A percentile compares a stretch with the other conserved stretches of the same genome.
Evolutionary conservation across 1,140 invertebrate species (phyloP).

Genomic region (Venturia canescens): DNA sequence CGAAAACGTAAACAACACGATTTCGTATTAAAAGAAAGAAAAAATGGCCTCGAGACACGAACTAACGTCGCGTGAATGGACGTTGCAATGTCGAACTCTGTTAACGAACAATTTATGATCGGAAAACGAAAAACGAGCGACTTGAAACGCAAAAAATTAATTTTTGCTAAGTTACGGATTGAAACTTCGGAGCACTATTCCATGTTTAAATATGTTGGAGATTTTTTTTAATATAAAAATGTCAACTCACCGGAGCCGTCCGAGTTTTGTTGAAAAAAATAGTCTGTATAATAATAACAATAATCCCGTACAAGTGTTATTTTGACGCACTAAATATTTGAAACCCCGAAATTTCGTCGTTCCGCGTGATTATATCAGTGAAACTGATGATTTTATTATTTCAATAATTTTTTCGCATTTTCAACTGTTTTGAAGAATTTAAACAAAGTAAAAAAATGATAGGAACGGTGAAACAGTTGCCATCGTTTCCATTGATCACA

Average conservation of each 20-base stretch:
- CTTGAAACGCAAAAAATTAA: not conserved
- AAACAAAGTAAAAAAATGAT: not conserved
- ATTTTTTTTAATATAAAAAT: too few species aligned
- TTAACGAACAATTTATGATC: not conserved
- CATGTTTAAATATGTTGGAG: too few species aligned
- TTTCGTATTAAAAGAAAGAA: not conserved
- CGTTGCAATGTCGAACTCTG: slow-evolving; percentile 4
- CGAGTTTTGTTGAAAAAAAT: too few species aligned
- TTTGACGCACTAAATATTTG: too few species aligned
- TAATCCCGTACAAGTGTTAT: too few species aligned
- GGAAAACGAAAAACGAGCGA: not conserved
- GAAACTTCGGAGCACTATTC: not conserved
- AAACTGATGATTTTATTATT: not conserved
- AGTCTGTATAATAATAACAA: too few species aligned
- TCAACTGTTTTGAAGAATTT: too few species aligned
- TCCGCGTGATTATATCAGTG: not conserved
- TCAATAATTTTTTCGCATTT: too few species aligned
- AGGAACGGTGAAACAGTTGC: not conserved
- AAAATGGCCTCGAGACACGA: slow-evolving; percentile 15
- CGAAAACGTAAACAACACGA: slow-evolving; percentile 10
- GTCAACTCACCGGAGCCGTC: too few species aligned
- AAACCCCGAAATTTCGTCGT: too few species aligned
- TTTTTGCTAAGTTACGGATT: not conserved
- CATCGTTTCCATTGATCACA: slow-evolving; percentile 1
- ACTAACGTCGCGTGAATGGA: not conserved